phyloP scores from a whole-genome alignment of 2,797 vertebrate genomes.

The Sebastiscus albofasciatus region DNA sequence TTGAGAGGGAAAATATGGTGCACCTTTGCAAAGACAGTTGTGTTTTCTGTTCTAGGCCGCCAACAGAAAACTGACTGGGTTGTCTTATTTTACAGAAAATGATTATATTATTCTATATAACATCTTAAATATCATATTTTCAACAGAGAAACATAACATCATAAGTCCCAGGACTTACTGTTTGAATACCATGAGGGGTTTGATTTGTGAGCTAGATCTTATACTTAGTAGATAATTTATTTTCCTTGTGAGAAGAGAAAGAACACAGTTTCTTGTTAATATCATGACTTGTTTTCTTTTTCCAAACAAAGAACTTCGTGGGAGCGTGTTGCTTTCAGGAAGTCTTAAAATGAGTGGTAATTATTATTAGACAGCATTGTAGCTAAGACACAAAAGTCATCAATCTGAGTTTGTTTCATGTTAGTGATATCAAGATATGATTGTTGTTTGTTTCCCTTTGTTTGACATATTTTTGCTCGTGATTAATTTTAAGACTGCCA shows the following conservation, averaged over 20 bases:
- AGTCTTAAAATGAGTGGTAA: not conserved
- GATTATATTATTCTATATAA: not conserved
- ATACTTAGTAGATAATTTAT: not conserved
- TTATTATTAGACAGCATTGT: constrained; percentile 1
- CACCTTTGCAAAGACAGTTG: too few relatives aligned
- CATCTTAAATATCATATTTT: not conserved
- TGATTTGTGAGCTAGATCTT: not conserved
- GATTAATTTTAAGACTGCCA: not conserved
- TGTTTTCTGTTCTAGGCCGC: too few relatives aligned
- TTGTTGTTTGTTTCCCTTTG: not conserved
- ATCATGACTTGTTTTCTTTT: constrained; percentile 1
- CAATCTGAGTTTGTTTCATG: not conserved
- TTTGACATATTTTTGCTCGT: not conserved
- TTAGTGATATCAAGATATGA: not conserved
- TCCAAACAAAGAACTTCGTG: not conserved
- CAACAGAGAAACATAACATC: not conserved
- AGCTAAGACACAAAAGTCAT: not conserved
- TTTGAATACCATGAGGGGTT: not conserved
- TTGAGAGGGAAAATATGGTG: too few relatives aligned
- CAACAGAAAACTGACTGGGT: too few relatives aligned
- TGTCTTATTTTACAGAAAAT: too few relatives aligned
- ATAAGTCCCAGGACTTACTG: not conserved
- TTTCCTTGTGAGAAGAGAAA: not conserved
- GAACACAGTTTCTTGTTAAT: not conserved
- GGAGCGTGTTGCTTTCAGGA: constrained; percentile 5